Conservation (phyloP, 2,113 vertebrate genomes). For the Nyctibius bracteatus region DNA sequence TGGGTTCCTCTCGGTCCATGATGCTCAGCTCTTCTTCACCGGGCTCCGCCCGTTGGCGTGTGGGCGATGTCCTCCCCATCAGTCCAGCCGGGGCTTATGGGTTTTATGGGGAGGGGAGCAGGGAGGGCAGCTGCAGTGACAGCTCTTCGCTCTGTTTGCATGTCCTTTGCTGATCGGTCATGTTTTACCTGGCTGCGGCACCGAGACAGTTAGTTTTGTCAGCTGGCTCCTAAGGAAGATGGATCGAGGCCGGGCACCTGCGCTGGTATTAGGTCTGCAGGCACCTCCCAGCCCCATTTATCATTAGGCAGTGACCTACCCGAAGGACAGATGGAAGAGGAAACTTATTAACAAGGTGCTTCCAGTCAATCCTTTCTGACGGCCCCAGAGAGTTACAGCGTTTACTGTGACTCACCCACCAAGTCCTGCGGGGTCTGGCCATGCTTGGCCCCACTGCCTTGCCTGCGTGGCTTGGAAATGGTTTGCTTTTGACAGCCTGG, state of each 20-base stretch:
- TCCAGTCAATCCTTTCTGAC: constrained; percentile 13
- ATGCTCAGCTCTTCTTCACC: background rate
- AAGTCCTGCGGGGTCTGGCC: background rate
- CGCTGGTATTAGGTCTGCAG: background rate
- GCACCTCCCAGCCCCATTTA: constrained; percentile 30
- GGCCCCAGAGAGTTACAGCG: background rate
- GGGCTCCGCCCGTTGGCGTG: fast-evolving
- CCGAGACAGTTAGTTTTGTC: background rate
- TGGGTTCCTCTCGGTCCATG: background rate
- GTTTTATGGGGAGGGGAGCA: background rate
- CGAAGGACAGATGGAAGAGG: background rate
- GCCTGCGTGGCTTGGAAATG: fast-evolving
- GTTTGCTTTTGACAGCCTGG: background rate
- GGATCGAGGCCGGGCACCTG: constrained; percentile 10
- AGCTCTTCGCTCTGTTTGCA: background rate
- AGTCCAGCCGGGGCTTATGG: fast-evolving
- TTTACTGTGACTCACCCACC: background rate
- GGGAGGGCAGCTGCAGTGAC: background rate
- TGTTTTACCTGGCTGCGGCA: background rate
- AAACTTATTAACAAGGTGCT: constrained; percentile 43
- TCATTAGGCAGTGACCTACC: constrained; percentile 34
- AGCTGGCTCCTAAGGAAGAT: constrained; percentile 35
- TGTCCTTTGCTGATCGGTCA: background rate
- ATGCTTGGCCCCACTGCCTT: background rate
- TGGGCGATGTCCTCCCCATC: background rate